Evolutionary conservation across 2,888 invertebrate genomes (phyloP), one percentile per base, ranked within the genome.

Genomic region (Cantharis flavilabris): DNA sequence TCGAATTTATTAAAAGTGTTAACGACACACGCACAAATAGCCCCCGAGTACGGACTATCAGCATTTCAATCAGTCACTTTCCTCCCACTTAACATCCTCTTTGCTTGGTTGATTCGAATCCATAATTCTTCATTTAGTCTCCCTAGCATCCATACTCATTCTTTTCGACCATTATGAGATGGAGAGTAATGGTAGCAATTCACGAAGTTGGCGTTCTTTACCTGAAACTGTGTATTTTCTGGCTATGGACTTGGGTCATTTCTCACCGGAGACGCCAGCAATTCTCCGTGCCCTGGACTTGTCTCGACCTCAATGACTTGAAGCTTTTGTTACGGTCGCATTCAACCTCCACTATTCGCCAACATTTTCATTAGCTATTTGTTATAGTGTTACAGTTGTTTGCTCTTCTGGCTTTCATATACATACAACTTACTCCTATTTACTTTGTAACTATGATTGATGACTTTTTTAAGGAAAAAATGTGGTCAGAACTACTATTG

Each of bases 331-430:
- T 85, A 84, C 82, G 84, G 84, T 82, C 82, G 83, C 82, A 83
- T 82, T 80, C 82, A 81, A 83, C 84, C 82, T 82, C 80, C 82
- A 76, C 72, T 78, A 76, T 84, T 85, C 84, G 83, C 85, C 85
- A 86, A 86, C 87, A 86, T 87, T 87, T 87, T 86, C 87, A 87
- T 87, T 87, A 86, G 86, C 86, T 85, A 87, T 87, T 87, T 87
- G 87, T 87, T 86, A 86, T 84, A 83, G 85, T 83, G 84, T 85
- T 85, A 81, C 75, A 78, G 76, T 78, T 79, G 77, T 77, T 75
- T 76, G 73, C 72, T 75, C 62, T 30, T 70, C 69, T 69, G 74
- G 74, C 76, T 74, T 70, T 67, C 65, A 67, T 67, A 67, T 79
- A 76, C 76, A 72, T 73, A 76, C 73, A 76, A 78, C 75, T 76